Percentiles rank a stretch among this genome's conserved stretches.
Conservation (phyloP, 2,113 vertebrate genomes). For the Aleadryas rufinucha region DNA sequence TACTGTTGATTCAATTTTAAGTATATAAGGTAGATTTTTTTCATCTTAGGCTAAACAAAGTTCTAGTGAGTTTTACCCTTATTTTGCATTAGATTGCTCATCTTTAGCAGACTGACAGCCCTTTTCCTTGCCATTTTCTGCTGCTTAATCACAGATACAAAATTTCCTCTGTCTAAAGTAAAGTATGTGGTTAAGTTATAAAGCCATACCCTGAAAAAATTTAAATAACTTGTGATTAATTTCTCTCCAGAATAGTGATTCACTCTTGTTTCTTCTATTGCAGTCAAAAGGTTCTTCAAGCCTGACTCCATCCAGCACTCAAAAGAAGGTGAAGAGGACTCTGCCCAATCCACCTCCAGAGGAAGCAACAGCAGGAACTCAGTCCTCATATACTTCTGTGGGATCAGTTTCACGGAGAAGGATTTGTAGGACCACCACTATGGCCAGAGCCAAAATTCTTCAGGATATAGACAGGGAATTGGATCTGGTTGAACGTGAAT, state of each 20-base stretch:
- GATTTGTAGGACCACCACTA: constrained; percentile 92
- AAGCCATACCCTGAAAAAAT: not conserved
- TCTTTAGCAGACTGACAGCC: not conserved
- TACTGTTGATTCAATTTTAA: not conserved
- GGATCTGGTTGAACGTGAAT: constrained; percentile 95
- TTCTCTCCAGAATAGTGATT: not conserved
- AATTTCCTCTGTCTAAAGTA: not conserved
- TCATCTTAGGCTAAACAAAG: not conserved
- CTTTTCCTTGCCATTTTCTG: not conserved
- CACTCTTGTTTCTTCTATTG: constrained; percentile 42
- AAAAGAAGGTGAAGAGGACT: constrained; percentile 97
- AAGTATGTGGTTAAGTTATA: not conserved
- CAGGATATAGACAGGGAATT: constrained; percentile 98
- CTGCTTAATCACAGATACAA: not conserved
- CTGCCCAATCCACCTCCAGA: constrained; percentile 95
- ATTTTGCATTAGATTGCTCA: not conserved
- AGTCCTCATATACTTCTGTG: constrained; percentile 79
- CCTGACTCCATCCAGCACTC: constrained; percentile 79
- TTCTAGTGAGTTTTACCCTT: not conserved
- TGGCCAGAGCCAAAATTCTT: constrained; percentile 97
- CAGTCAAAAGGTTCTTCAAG: constrained; percentile 85
- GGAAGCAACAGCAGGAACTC: constrained; percentile 78
- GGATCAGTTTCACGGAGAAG: constrained; percentile 88
- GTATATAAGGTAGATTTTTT: not conserved
- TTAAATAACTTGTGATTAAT: not conserved